phyloP scores from a whole-genome alignment of 2,797 vertebrate genomes.

The Spea hammondii region DNA sequence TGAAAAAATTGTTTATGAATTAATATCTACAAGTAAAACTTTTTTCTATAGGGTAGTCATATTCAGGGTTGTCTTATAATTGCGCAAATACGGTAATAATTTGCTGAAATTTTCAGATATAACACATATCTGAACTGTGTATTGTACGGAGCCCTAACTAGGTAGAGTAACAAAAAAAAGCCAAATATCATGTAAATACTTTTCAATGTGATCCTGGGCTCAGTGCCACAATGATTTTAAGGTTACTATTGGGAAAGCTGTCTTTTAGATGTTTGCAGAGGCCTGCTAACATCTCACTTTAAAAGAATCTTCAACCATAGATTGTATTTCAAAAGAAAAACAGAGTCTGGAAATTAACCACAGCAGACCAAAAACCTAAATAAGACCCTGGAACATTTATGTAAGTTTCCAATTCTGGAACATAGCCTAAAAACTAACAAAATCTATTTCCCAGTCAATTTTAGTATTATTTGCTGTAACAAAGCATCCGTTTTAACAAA shows the following conservation, averaged over 20 bases:
- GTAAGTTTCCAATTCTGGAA: constrained; percentile 77
- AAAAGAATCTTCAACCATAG: constrained; percentile 76
- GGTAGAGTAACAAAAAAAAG: constrained; percentile 63
- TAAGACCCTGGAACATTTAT: constrained; percentile 68
- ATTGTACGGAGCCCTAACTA: neutral
- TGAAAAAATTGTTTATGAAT: no score
- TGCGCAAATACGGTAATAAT: no score
- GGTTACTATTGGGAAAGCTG: constrained; percentile 68
- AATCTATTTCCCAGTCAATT: constrained; percentile 61
- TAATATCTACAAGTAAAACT: no score
- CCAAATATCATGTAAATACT: constrained; percentile 42
- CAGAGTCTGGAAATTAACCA: constrained; percentile 74
- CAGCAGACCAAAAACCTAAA: constrained; percentile 67
- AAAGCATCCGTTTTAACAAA: constrained; percentile 62
- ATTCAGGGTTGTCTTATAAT: no score
- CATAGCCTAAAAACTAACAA: constrained; percentile 47
- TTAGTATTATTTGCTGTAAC: constrained; percentile 61
- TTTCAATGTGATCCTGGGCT: constrained; percentile 68
- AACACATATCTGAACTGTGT: neutral
- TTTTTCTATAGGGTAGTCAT: no score
- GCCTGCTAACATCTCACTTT: constrained; percentile 72
- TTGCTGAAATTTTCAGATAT: neutral
- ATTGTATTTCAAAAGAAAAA: constrained; percentile 78
- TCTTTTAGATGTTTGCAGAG: constrained; percentile 70
- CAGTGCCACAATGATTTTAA: constrained; percentile 69